A percentile compares a stretch with the other conserved stretches of the same genome.
Evolutionary conservation across 2,888 invertebrate species (phyloP).

Genomic region (Scaptomyza flava): DNA sequence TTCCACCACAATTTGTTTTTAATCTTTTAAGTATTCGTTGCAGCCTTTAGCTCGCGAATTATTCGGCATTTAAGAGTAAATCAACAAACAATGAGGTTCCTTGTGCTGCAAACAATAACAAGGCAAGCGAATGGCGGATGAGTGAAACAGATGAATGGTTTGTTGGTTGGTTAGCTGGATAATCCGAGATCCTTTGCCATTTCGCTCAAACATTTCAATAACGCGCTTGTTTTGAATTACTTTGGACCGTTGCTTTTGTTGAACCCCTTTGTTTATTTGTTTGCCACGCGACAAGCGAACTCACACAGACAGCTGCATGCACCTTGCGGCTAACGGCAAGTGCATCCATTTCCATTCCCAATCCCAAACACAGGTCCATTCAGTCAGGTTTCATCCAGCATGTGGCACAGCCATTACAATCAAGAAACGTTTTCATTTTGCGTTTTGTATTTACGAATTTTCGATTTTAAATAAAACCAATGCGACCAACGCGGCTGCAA

Average conservation of each 20-base stretch:
- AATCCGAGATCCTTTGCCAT: conserved; percentile 40
- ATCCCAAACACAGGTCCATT: conserved; percentile 4
- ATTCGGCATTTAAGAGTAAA: conserved; percentile 54
- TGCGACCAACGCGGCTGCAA: conserved; percentile 57
- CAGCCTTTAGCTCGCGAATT: conserved; percentile 32
- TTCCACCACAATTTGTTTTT: background rate
- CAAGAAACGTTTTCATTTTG: conserved; percentile 56
- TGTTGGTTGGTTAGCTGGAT: conserved; percentile 2
- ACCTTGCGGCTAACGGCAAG: conserved; percentile 75
- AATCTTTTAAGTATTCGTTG: conserved; percentile 5
- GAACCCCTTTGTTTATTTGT: conserved; percentile 74
- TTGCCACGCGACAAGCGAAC: conserved; percentile 48
- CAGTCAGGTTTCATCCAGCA: conserved; percentile 31
- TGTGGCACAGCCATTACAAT: conserved; percentile 48
- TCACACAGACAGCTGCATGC: conserved; percentile 39
- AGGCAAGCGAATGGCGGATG: conserved; percentile 17
- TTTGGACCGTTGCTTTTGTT: conserved; percentile 76
- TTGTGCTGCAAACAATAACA: conserved; percentile 42
- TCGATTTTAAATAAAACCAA: conserved; percentile 81
- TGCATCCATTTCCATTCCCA: conserved; percentile 56
- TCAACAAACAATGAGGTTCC: conserved; percentile 50
- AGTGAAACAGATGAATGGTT: conserved; percentile 1
- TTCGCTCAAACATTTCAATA: conserved; percentile 58
- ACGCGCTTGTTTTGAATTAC: conserved; percentile 74
- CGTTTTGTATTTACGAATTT: conserved; percentile 65